Base-by-base conservation (phyloP, 2,797 vertebrate genomes). In the Pogoniulus pusillus region DNA sequence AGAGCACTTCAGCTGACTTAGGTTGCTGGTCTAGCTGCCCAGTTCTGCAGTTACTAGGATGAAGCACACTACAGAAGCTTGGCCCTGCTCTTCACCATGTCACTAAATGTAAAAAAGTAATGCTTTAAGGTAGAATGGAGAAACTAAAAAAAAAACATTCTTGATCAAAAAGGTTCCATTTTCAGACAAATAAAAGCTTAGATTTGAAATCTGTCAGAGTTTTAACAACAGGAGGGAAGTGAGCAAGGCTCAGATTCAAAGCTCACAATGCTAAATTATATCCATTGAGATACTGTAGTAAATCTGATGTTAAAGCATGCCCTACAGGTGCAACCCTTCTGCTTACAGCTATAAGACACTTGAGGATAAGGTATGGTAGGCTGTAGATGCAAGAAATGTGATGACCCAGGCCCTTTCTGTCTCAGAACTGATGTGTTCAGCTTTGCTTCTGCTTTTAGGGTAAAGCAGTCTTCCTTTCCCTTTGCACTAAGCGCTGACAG, bases 351-450 rank as follows among this genome's bases (percentile, higher is more conserved):
- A 2, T n/a, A 82, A 69, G 68, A 79, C 34, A 68, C 12, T 6
- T 0, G 5, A 29, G 20, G 63, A 9, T 54, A 80, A 54, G 22
- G 51, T 41, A 68, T 5, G 39, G 35, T 18, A 39, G 1, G 5
- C 72, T 91, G 65, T 6, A 68, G 47, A 68, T 54, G 71, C 4
- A 45, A 26, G 26, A 64, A 69, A 47, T 16, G 4, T 30, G 22
- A 27, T 34, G 45, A 77, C 49, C 32, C 35, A 73, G 24, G 30
- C 26, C 16, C 29, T 55, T 83, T 79, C 59, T 43, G 49, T 23
- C 60, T 55, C 87, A 72, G 37, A 45, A 37, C 5, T 2, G 2
- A 32, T 30, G 70, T 69, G 49, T 55, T 87, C 19, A 85, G 82
- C 43, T 70, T 41, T 58, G 14, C 45, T 37, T 55, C 57, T 70